Conservation (phyloP, 2,797 vertebrate species). For the Pangasius larnaudii region DNA sequence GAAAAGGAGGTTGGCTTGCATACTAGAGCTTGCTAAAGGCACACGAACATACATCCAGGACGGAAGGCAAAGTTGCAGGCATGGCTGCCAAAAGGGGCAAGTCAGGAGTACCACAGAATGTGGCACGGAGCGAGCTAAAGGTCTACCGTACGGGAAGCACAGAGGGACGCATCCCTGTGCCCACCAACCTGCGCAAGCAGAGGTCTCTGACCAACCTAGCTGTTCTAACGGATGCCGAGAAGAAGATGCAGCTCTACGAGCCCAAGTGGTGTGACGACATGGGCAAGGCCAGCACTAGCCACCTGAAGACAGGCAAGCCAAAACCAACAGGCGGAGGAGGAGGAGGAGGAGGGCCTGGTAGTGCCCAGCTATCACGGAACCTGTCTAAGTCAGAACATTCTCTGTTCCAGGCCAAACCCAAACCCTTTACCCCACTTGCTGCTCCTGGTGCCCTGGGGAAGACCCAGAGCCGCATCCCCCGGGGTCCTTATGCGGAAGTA, state of each 20-base stretch:
- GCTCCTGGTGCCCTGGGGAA: slow-evolving; percentile 82
- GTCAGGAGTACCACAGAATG: slow-evolving; percentile 79
- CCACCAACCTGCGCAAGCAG: slow-evolving; percentile 92
- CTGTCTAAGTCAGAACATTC: slow-evolving; percentile 96
- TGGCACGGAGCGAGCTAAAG: slow-evolving; percentile 78
- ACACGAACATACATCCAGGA: slow-evolving; percentile 75
- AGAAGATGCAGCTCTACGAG: slow-evolving; percentile 95
- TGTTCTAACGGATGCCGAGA: slow-evolving; percentile 94
- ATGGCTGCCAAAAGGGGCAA: slow-evolving; percentile 85
- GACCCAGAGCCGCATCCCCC: slow-evolving; percentile 90
- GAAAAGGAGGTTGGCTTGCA: slow-evolving; percentile 70
- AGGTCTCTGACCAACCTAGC: slow-evolving; percentile 96
- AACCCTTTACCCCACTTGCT: slow-evolving; percentile 83
- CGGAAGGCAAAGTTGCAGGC: slow-evolving; percentile 76
- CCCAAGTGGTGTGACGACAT: slow-evolving; percentile 97
- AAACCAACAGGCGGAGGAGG: slow-evolving; percentile 68
- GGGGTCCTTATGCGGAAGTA: slow-evolving; percentile 94
- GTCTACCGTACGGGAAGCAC: slow-evolving; percentile 81
- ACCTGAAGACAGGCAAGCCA: slow-evolving; percentile 76
- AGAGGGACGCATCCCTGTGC: slow-evolving; percentile 80
- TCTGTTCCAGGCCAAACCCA: slow-evolving; percentile 87
- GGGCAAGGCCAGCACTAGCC: slow-evolving; percentile 80
- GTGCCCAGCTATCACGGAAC: slow-evolving; percentile 83
- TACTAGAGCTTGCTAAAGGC: slow-evolving; percentile 77
- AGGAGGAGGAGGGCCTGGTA: slow-evolving; percentile 60